Percentiles rank a stretch among this genome's conserved stretches.
Evolutionary conservation across 2,113 vertebrate genomes (phyloP).

Genomic region (Sander lucioperca): DNA sequence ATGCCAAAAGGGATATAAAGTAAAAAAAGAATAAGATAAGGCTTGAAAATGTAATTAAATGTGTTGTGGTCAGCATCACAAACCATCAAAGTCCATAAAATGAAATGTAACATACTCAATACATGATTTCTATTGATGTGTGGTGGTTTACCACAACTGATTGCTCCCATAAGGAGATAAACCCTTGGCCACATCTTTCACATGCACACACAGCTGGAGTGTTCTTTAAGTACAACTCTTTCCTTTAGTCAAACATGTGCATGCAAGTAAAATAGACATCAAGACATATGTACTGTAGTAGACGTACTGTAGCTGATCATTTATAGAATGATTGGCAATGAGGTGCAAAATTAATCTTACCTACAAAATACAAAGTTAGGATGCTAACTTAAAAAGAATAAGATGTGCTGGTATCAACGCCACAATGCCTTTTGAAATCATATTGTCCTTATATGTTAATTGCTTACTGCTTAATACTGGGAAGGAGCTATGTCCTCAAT

Average conservation of each 20-base stretch:
- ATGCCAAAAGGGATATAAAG: background rate
- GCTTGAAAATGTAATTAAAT: background rate
- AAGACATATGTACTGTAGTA: background rate
- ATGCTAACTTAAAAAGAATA: background rate
- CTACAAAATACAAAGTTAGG: background rate
- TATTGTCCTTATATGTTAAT: background rate
- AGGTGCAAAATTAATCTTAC: background rate
- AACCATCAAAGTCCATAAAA: constrained; percentile 25
- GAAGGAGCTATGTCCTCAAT: background rate
- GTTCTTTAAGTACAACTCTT: background rate
- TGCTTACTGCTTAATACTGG: background rate
- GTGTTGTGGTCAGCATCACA: background rate
- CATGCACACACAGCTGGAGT: background rate
- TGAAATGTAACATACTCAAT: constrained; percentile 9
- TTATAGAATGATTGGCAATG: background rate
- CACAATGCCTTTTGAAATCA: background rate
- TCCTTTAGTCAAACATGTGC: background rate
- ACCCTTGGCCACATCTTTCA: constrained; percentile 3
- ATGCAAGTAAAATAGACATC: background rate
- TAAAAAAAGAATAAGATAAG: background rate
- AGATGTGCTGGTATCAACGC: background rate
- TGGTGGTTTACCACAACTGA: constrained; percentile 25
- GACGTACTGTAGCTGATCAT: background rate
- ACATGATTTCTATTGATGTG: constrained; percentile 34
- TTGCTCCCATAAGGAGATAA: constrained; percentile 34